These are phyloP conservation scores for Tapera naevia DNA, from an alignment of 2,797 vertebrate species.

Conservation along the genomic window DNA sequence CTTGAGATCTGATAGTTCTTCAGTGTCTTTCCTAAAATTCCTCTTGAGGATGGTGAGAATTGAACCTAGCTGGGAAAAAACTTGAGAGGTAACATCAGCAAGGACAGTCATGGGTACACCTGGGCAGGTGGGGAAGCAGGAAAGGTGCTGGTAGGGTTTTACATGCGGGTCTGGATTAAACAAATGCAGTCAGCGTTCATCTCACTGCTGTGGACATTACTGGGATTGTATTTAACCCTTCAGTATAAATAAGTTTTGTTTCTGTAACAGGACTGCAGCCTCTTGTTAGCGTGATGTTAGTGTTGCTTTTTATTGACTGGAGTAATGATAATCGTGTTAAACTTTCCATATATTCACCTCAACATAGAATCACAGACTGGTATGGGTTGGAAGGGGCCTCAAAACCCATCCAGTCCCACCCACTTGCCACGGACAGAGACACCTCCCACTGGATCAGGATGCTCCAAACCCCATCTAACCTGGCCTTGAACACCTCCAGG, in stretches of 20 bases:
- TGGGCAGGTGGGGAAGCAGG: background rate
- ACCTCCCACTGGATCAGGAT: too few species aligned
- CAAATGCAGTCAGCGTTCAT: background rate
- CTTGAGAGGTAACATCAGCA: background rate
- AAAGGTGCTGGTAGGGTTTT: background rate
- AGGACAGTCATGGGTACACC: background rate
- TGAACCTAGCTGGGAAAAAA: background rate
- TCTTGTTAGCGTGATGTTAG: background rate
- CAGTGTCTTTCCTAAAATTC: background rate
- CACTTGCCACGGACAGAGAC: too few species aligned
- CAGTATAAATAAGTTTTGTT: background rate
- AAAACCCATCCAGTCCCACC: too few species aligned
- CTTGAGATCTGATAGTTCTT: background rate
- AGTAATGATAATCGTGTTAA: background rate
- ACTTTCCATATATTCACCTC: background rate
- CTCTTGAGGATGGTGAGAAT: background rate
- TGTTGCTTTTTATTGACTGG: background rate
- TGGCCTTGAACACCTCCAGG: too few species aligned
- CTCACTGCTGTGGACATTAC: background rate
- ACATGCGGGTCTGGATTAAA: background rate
- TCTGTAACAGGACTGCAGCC: background rate
- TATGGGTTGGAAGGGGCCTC: too few species aligned
- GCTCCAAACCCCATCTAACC: too few species aligned
- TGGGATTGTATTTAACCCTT: background rate
- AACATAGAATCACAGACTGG: too few species aligned